A percentile compares a stretch with the other conserved stretches of the same genome.
Evolutionary conservation across 2,113 vertebrate species (phyloP).

Genomic region (Perccottus glenii): DNA sequence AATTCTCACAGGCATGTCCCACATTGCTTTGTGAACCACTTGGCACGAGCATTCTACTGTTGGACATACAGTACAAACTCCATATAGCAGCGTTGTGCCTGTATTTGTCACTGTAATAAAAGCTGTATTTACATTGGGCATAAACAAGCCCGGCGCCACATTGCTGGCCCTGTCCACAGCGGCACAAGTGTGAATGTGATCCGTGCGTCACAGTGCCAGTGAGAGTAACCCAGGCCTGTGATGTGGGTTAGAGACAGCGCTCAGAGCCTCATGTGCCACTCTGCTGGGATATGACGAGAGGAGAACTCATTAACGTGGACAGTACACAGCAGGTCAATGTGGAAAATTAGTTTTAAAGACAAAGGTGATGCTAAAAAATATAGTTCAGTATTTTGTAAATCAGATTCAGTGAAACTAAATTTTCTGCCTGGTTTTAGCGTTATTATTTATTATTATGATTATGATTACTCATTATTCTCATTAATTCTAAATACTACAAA

Average conservation of each 20-base stretch:
- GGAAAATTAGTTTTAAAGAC: neutral
- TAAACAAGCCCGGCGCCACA: neutral
- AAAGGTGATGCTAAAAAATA: neutral
- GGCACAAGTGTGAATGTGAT: conserved; percentile 42
- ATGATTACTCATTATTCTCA: too few species aligned
- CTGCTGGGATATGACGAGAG: conserved; percentile 31
- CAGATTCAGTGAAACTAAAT: too few species aligned
- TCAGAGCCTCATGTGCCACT: conserved; percentile 26
- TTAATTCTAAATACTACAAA: too few species aligned
- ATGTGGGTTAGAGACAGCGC: conserved; percentile 30
- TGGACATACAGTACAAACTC: neutral
- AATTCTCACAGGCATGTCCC: conserved; percentile 46
- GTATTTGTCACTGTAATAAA: conserved; percentile 7
- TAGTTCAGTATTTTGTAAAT: too few species aligned
- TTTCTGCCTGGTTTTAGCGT: too few species aligned
- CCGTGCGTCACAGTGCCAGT: conserved; percentile 52
- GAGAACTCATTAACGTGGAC: conserved; percentile 24
- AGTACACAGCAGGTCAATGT: neutral
- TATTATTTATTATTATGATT: too few species aligned
- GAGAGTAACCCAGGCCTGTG: conserved; percentile 38
- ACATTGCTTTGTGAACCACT: conserved; percentile 12
- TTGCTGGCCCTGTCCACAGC: conserved; percentile 14
- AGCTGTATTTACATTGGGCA: conserved; percentile 12
- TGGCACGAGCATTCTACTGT: neutral
- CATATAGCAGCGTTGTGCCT: neutral